These are phyloP conservation scores for Carcinoscorpius rotundicauda DNA, from an alignment of 1,140 invertebrate species.

Conservation along the genomic window DNA sequence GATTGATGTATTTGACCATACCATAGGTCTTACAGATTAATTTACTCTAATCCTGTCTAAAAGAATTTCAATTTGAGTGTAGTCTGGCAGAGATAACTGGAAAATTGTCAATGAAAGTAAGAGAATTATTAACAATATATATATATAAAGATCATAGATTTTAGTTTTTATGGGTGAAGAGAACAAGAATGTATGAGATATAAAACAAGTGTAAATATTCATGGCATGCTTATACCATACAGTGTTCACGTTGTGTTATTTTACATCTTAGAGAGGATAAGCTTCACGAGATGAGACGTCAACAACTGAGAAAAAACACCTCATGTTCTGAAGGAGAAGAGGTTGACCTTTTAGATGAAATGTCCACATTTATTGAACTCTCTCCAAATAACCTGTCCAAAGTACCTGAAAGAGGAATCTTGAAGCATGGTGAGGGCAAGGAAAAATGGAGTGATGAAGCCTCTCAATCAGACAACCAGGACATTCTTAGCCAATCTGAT, in stretches of 20 bases:
- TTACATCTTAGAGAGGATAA: constrained; percentile 23
- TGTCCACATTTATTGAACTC: constrained; percentile 66
- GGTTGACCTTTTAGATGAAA: constrained; percentile 43
- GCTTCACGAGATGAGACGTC: constrained; percentile 24
- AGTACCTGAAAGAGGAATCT: constrained; percentile 66
- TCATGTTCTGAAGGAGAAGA: constrained; percentile 19
- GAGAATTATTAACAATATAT: too few relatives aligned
- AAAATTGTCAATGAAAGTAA: too few relatives aligned
- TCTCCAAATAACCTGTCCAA: constrained; percentile 59
- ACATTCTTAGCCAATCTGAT: constrained; percentile 24
- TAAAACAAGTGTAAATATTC: too few relatives aligned
- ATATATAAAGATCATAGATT: too few relatives aligned
- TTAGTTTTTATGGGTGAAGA: too few relatives aligned
- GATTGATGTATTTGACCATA: too few relatives aligned
- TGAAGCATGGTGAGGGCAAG: constrained; percentile 51
- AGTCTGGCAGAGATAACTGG: too few relatives aligned
- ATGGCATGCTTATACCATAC: too few relatives aligned
- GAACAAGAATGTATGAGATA: too few relatives aligned
- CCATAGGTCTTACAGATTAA: too few relatives aligned
- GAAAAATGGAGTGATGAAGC: constrained; percentile 53
- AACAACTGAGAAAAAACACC: constrained; percentile 20
- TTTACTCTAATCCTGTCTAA: too few relatives aligned
- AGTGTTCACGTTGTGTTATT: neutral
- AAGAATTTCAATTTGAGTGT: too few relatives aligned
- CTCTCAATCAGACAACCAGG: constrained; percentile 49